Evolutionary conservation across 2,113 vertebrate species (phyloP).

Genomic region (Solenodon paradoxus): DNA sequence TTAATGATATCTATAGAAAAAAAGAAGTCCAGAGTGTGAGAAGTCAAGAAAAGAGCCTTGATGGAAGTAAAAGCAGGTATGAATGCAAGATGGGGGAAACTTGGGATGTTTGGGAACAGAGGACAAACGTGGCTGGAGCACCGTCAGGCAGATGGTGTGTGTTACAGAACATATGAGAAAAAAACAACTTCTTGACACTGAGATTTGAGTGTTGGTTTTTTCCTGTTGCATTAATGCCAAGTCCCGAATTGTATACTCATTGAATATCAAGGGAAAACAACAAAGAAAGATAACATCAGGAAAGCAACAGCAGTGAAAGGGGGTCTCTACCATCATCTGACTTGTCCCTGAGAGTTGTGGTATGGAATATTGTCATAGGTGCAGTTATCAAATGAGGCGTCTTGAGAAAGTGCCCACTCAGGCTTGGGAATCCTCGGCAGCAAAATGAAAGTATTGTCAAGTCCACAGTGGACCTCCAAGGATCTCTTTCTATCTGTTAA

Average conservation of each 20-base stretch:
- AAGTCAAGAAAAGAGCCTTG: background rate
- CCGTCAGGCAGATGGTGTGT: fast-evolving
- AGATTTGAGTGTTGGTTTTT: too few species aligned
- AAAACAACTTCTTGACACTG: too few species aligned
- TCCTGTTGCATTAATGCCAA: too few species aligned
- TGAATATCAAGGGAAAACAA: background rate
- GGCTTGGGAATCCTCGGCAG: background rate
- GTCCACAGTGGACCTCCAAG: background rate
- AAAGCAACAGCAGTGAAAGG: background rate
- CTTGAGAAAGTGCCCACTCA: background rate
- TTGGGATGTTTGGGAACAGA: background rate
- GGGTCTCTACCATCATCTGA: too few species aligned
- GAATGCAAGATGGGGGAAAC: background rate
- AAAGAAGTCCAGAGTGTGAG: background rate
- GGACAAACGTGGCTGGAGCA: background rate
- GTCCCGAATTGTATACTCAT: background rate
- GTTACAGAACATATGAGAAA: background rate
- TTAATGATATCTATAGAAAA: background rate
- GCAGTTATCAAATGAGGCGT: too few species aligned
- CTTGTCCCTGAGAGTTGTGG: fast-evolving
- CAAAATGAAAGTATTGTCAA: background rate
- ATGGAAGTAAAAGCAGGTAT: background rate
- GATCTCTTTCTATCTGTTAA: fast-evolving
- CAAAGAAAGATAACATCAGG: background rate
- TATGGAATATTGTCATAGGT: background rate